Percentiles rank a stretch among this genome's conserved stretches.
Conservation (phyloP, 2,888 invertebrate genomes). For the Oeneis ivallda region DNA sequence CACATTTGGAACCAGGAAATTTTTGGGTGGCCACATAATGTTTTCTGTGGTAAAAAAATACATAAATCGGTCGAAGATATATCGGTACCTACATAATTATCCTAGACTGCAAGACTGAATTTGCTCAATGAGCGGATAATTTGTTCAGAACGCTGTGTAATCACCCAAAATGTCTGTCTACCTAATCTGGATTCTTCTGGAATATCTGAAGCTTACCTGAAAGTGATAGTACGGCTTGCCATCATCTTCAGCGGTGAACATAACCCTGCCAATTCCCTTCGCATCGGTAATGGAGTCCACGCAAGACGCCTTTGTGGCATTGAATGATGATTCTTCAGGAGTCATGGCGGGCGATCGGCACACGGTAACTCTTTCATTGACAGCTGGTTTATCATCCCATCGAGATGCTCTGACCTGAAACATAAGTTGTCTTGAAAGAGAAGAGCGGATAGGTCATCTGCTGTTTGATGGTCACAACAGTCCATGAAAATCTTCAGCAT, state of each 20-base stretch:
- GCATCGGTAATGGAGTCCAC: conserved; percentile 56
- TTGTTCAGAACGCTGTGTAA: too few relatives aligned
- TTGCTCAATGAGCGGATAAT: too few relatives aligned
- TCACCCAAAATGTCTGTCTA: too few relatives aligned
- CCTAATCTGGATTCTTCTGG: not conserved
- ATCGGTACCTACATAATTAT: too few relatives aligned
- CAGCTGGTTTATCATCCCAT: conserved; percentile 71
- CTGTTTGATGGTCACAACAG: too few relatives aligned
- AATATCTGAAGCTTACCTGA: conserved; percentile 48
- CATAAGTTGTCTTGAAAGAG: not conserved
- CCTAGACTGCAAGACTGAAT: too few relatives aligned
- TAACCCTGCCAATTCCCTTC: conserved; percentile 57
- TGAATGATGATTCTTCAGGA: conserved; percentile 16
- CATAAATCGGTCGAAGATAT: too few relatives aligned
- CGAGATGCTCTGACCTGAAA: conserved; percentile 68
- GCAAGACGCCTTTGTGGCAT: conserved; percentile 44
- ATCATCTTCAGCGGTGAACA: conserved; percentile 59
- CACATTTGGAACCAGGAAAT: too few relatives aligned
- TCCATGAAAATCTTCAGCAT: too few relatives aligned
- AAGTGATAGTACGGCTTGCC: conserved; percentile 56
- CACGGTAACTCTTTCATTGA: conserved; percentile 54
- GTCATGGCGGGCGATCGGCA: conserved; percentile 54
- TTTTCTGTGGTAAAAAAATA: too few relatives aligned
- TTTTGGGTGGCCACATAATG: too few relatives aligned
- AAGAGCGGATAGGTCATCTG: too few relatives aligned